Evolutionary conservation across 2,888 invertebrate species (phyloP).

Genomic region (Agonopterix subpropinquella): DNA sequence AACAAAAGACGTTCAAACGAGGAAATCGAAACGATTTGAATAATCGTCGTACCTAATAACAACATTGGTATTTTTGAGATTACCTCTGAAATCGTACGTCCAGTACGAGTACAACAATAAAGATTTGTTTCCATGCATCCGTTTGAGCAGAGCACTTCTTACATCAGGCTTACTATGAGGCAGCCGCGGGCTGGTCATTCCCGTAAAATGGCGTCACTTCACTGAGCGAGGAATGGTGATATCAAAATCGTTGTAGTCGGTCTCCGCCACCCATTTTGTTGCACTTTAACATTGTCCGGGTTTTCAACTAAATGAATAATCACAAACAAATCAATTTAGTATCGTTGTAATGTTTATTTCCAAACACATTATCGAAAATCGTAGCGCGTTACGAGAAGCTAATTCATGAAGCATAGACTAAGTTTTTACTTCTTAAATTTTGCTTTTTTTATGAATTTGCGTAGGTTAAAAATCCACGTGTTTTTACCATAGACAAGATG

Average conservation of each 20-base stretch:
- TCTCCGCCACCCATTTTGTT: constrained; percentile 42
- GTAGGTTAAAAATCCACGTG: constrained; percentile 40
- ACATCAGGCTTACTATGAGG: constrained; percentile 69
- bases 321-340: constrained; percentile 41
- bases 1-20: constrained; percentile 71
- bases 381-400: constrained; percentile 67
- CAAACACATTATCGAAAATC: constrained; percentile 65
- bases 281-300: constrained; percentile 46
- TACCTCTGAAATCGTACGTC: constrained; percentile 74
- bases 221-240: constrained; percentile 66
- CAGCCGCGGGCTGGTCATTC: constrained; percentile 76
- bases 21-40: constrained; percentile 61
- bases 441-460: constrained; percentile 27
- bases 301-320: constrained; percentile 33
- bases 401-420: constrained; percentile 63
- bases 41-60: constrained; percentile 44
- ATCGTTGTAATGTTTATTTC: constrained; percentile 62
- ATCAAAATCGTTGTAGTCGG: constrained; percentile 52
- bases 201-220: constrained; percentile 77
- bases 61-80: constrained; percentile 33
- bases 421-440: constrained; percentile 36
- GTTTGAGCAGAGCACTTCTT: constrained; percentile 63
- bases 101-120: constrained; percentile 69
- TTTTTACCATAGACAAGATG: constrained; percentile 36
- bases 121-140: constrained; percentile 70